These are phyloP conservation scores for Tympanoctomys barrerae DNA, from an alignment of 2,797 vertebrate species.

Conservation along the genomic window DNA sequence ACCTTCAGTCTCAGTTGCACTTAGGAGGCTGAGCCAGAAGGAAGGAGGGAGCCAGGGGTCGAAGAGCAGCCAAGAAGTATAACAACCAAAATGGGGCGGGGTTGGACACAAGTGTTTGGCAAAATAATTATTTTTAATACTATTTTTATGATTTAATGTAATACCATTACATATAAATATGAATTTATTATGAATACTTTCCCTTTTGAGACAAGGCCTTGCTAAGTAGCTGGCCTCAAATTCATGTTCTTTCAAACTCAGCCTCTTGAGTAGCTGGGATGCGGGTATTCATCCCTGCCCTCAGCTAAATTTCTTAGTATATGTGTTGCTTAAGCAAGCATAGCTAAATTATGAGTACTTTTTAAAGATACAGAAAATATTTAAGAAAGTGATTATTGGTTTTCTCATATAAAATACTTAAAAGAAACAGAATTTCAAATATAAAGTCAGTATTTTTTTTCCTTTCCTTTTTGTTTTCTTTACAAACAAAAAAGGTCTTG, in stretches of 20 bases:
- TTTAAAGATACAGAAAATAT: conserved; percentile 56
- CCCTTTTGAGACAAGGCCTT: neutral
- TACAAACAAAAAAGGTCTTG: neutral
- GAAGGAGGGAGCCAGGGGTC: neutral
- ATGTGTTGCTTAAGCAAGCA: no score
- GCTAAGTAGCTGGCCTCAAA: neutral
- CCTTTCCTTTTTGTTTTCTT: neutral
- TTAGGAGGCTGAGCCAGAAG: neutral
- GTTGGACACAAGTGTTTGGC: neutral
- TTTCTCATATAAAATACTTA: neutral
- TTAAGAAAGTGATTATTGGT: conserved; percentile 19
- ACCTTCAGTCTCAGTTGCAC: neutral
- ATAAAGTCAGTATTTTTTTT: neutral
- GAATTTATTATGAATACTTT: neutral
- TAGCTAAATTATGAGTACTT: neutral
- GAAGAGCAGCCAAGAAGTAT: neutral
- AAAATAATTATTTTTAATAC: conserved; percentile 47
- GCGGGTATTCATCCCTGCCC: neutral
- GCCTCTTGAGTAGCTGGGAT: neutral
- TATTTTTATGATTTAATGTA: neutral
- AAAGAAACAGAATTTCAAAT: conserved; percentile 57
- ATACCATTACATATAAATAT: neutral
- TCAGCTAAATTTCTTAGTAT: neutral
- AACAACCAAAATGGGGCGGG: neutral
- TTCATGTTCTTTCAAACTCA: neutral